These are phyloP conservation scores for Myrmecophaga tridactyla DNA, from an alignment of 2,113 vertebrate genomes.

Conservation along the genomic window DNA sequence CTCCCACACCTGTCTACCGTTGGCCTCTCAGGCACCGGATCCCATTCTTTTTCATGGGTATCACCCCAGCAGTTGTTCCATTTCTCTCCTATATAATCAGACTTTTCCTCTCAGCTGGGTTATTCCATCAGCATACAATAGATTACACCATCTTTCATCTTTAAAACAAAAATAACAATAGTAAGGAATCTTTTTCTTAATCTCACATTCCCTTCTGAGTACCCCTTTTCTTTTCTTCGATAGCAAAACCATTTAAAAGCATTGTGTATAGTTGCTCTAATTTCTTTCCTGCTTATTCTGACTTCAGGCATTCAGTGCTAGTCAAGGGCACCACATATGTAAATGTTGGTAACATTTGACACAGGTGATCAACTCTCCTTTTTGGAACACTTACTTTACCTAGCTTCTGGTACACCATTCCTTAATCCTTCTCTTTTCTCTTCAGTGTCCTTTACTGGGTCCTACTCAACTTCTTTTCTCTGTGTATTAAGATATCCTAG, in stretches of 20 bases:
- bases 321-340: neutral
- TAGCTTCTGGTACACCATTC: neutral
- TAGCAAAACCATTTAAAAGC: neutral
- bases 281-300: neutral
- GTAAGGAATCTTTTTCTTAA: neutral
- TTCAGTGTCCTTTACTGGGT: neutral
- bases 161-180: neutral
- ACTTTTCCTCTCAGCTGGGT: neutral
- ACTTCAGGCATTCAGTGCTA: neutral
- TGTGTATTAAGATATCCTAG: neutral
- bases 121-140: neutral
- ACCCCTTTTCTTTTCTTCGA: neutral
- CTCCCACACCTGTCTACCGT: neutral
- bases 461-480: neutral
- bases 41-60: neutral
- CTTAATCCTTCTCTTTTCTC: neutral
- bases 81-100: neutral
- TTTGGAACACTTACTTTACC: slow-evolving; percentile 24
- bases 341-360: slow-evolving; percentile 25
- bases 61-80: neutral
- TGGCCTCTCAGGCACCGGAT: neutral
- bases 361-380: neutral
- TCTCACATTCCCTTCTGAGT: neutral
- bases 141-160: neutral
- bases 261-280: neutral